These are phyloP conservation scores for Melanitta fusca DNA, from an alignment of 2,797 vertebrate species.

Conservation along the genomic window DNA sequence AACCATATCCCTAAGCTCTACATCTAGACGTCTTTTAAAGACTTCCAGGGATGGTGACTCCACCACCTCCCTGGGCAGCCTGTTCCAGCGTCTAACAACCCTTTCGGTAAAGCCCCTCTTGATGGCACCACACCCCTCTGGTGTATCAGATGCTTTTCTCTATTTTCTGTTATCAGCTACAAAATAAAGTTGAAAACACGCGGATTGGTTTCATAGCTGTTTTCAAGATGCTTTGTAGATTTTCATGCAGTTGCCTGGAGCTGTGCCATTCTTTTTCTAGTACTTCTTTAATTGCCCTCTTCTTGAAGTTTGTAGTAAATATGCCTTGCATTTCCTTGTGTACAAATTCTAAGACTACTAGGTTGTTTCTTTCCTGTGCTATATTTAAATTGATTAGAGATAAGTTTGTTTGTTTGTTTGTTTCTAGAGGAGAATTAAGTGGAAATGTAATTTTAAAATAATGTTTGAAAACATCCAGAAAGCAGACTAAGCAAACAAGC, in stretches of 20 bases:
- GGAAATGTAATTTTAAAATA: neutral
- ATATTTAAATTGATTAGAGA: neutral
- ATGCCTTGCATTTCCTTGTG: neutral
- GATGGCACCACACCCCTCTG: neutral
- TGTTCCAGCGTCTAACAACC: too few species aligned
- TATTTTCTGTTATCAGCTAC: neutral
- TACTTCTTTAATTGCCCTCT: neutral
- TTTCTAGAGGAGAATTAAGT: neutral
- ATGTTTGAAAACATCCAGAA: neutral
- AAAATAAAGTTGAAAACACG: neutral
- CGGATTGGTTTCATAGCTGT: neutral
- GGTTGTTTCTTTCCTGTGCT: neutral
- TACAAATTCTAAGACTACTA: neutral
- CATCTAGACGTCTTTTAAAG: too few species aligned
- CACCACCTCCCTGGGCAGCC: too few species aligned
- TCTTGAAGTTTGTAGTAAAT: neutral
- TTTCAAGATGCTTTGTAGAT: neutral
- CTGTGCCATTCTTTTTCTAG: neutral
- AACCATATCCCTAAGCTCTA: too few species aligned
- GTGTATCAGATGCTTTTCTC: neutral
- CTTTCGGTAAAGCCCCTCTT: too few species aligned
- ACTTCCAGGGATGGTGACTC: too few species aligned
- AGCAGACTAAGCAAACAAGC: neutral
- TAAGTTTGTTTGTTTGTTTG: neutral
- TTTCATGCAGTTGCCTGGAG: neutral